These are phyloP conservation scores for Rhaphigaster nebulosa DNA, from an alignment of 2,888 invertebrate species.

Conservation along the genomic window DNA sequence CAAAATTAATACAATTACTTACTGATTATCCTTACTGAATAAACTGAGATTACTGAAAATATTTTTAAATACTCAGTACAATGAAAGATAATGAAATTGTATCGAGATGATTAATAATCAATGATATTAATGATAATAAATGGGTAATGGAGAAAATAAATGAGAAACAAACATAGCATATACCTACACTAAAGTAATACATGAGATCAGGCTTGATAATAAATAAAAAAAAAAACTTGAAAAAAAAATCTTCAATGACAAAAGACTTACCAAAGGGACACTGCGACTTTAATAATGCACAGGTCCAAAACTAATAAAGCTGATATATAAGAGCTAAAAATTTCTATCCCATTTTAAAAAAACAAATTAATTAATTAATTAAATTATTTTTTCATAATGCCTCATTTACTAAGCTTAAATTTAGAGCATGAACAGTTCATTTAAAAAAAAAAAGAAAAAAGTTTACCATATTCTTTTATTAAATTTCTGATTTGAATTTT, in stretches of 20 bases:
- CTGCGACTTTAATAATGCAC: neutral
- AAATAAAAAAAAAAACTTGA: neutral
- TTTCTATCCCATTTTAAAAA: no score
- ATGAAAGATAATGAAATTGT: neutral
- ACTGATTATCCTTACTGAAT: neutral
- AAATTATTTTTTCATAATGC: no score
- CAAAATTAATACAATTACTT: neutral
- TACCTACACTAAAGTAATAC: neutral
- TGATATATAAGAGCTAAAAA: no score
- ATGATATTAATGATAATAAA: neutral
- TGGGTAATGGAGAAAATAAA: neutral
- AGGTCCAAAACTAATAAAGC: neutral
- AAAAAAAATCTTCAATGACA: neutral
- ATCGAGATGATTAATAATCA: neutral
- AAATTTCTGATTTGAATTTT: no score
- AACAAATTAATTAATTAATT: no score
- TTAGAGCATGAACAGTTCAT: no score
- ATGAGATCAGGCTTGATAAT: neutral
- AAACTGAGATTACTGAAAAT: neutral
- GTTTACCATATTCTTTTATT: no score
- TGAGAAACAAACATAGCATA: neutral
- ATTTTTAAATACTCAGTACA: neutral
- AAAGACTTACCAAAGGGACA: neutral
- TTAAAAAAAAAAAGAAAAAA: no score
- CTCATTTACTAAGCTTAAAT: no score